Base-by-base conservation (phyloP, 2,888 invertebrate genomes). In the Ornithoptera alexandrae region DNA sequence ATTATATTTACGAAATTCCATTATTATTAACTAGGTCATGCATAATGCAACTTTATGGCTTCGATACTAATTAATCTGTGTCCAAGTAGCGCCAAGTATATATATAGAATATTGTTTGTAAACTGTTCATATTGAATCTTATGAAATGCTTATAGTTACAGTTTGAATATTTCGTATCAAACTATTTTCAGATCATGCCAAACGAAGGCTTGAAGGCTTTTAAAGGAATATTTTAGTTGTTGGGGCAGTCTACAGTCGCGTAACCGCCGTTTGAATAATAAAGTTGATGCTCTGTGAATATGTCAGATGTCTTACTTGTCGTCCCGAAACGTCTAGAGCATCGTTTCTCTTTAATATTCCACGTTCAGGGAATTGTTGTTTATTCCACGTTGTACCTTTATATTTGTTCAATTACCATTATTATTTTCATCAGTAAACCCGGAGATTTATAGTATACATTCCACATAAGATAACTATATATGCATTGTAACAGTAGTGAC, bases 241-340 rank as follows among this genome's bases (percentile, higher is more conserved):
- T 15, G 56, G 56, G 56, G 6, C 6, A 15, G 12, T 30, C 15
- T 15, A 60, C 36, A 8, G 1, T 22, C 36, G 10, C 2, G 12
- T 58, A 46, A 42, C 59, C 63, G 24, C 17, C 39, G 58, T 67
- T 53, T 67, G 64, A 70, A 67, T 67, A 65, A 70, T 70, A 58
- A 36, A 67, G 60, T 61, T 24, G 61, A 60, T 30, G 42, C 42
- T 36, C 60, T 46, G 42, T 65, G 69, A 69, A 65, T 62, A 64
- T 24, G 22, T n/a, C 65, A 57, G 57, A 39, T 36, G 2, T 39
- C 50, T 66, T 66, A 36, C 59, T 62, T 50, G 62, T 39, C 62
- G 39, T n/a, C 18, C 30, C 59, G 15, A 67, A 66, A 63, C 15
- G 66, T 50, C 59, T 60, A 50, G 53, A 59, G 39, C 58, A 58